Conservation (phyloP, 2,888 invertebrate genomes). For the Megamerina dolium region DNA sequence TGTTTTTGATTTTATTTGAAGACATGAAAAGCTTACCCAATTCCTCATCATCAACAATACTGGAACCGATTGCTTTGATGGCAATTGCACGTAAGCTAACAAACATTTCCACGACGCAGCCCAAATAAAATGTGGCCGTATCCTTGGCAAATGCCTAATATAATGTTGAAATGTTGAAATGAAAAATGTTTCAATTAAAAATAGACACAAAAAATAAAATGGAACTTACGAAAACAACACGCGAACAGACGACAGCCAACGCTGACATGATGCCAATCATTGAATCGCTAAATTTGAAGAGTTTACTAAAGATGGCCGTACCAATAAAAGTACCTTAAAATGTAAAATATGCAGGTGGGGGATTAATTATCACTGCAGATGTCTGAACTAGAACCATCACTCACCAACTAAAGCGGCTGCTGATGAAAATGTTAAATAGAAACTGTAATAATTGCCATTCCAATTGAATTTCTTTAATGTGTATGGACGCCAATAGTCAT, state of each 20-base stretch:
- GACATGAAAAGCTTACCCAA: conserved; percentile 29
- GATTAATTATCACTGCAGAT: neutral
- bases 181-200: conserved; percentile 30
- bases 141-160: conserved; percentile 39
- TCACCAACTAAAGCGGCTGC: conserved; percentile 36
- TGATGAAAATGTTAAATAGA: conserved; percentile 41
- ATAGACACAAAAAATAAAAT: neutral
- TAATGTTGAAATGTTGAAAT: neutral
- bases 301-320: conserved; percentile 45
- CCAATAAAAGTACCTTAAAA: conserved; percentile 44
- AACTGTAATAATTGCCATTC: conserved; percentile 45
- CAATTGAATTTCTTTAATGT: conserved; percentile 42
- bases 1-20: neutral
- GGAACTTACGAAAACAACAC: conserved; percentile 41
- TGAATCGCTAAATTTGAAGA: conserved; percentile 41
- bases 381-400: too few species aligned
- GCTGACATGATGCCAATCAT: conserved; percentile 44
- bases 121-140: conserved; percentile 39
- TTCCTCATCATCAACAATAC: conserved; percentile 44
- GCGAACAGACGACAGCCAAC: conserved; percentile 37
- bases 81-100: conserved; percentile 44
- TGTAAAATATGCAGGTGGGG: neutral
- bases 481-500: conserved; percentile 45
- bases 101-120: conserved; percentile 43
- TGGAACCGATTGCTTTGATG: conserved; percentile 45